Base-by-base conservation (phyloP, 2,113 vertebrate species). In the Miniopterus natalensis region DNA sequence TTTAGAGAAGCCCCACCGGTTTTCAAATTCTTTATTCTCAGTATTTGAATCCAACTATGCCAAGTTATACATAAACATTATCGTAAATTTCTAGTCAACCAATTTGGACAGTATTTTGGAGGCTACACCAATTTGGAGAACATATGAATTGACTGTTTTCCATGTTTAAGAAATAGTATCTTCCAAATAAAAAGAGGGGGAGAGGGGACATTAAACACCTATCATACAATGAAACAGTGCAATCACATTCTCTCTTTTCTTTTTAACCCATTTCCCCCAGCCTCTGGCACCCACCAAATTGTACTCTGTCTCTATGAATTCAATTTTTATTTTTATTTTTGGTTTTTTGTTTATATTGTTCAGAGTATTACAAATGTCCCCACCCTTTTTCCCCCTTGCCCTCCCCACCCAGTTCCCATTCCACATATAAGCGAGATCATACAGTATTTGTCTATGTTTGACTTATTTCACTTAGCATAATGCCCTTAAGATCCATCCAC, bases 11-110 rank as follows among this genome's bases (percentile, higher is more conserved):
- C 3, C 36, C 3, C 20, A 65, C 8, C 27, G 71, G 45, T 29
- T 75, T 95, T 84, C 51, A 90, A 78, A 71, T 53, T 92, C 15
- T 84, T 68, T 90, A 40, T 78, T 92, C 51, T 75, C 63, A 21
- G 25, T 75, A 53, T 88, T 71, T 95, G 61, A 95, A 96, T 75
- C 15, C 21, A 97, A 93, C 63, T 63, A 74, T 40, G 36, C 45
- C 40, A 51, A 45, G 2, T 77, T 68, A 51, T 4, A 78, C 31
- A 73, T 21, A 68, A 85, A 70, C 57, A 25, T 5, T 5, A 59
- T 18, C 20, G 23, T 29, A 84, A 78, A n/a, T 17, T 80, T 42
- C 68, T 42, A 63, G 17, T 57, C 66, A 79, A 79, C 29, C 63
- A 73, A 36, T 63, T 12, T 25, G 42, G 73, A 85, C 49, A 68